Evolutionary conservation across 2,888 invertebrate species (phyloP).

Genomic region (Pseudoips prasinana): DNA sequence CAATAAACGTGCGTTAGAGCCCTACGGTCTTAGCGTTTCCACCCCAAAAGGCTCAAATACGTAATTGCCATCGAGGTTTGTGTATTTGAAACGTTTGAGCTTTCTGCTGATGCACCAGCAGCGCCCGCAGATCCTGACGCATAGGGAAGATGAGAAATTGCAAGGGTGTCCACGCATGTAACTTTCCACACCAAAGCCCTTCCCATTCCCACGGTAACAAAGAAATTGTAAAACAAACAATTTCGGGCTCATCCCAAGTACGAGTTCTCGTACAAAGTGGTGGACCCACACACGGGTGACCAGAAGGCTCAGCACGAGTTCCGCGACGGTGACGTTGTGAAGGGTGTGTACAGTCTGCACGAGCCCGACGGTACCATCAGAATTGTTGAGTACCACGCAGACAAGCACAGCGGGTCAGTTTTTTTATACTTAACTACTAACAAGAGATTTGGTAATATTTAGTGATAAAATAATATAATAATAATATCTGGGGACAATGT

Average conservation of each 20-base stretch:
- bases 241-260: constrained; percentile 24
- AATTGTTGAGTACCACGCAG: constrained; percentile 72
- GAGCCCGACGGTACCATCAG: constrained; percentile 74
- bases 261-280: constrained; percentile 64
- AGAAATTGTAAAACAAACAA: background rate
- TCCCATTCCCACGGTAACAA: background rate
- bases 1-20: too few relatives aligned
- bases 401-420: constrained; percentile 22
- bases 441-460: too few relatives aligned
- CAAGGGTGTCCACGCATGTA: too few relatives aligned
- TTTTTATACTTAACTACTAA: too few relatives aligned
- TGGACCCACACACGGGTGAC: constrained; percentile 71
- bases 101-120: too few relatives aligned
- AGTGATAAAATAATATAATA: too few relatives aligned
- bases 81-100: background rate
- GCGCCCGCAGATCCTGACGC: too few relatives aligned
- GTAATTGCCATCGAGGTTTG: background rate
- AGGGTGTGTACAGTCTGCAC: constrained; percentile 77
- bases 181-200: too few relatives aligned
- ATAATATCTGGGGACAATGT: too few relatives aligned
- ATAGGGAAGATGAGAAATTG: background rate
- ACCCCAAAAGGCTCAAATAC: too few relatives aligned
- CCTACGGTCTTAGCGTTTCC: too few relatives aligned
- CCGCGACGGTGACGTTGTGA: constrained; percentile 76
- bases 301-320: constrained; percentile 64